Base-by-base conservation (phyloP, 2,797 vertebrate genomes). In the Sebastolobus altivelis region DNA sequence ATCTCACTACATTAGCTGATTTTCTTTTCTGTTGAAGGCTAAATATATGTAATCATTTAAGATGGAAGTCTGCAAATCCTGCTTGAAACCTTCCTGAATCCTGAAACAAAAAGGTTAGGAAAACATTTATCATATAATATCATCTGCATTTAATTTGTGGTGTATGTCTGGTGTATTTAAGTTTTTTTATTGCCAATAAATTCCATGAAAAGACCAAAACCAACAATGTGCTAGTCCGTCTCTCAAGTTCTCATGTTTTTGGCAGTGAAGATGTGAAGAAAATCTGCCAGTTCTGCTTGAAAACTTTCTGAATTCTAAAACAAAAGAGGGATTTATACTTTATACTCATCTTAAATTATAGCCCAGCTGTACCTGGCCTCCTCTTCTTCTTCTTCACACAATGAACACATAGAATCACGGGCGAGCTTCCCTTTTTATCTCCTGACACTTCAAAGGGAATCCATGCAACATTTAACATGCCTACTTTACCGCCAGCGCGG, bases 391-490 rank as follows among this genome's bases (percentile, higher is more conserved):
- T 65, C 65, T 8, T 22, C 74, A 35, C 76, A 86, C 83, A 76
- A 86, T 79, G 87, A 90, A 85, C 87, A 87, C 86, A 72, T 74
- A 60, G 81, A 84, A 89, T 74, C 86, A 70, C 40, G 13, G 56
- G 8, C 4, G 6, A 77, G 85, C 85, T 81, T 75, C 72, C 20
- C 84, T 79, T 93, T 92, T 92, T 86, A 91, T 94, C 91, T 88
- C 72, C 79, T 86, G 89, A 86, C 84, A 90, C 94, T 93, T 94
- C 89, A 94, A 94, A 94, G 89, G 59, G 85, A 90, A 91, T 80
- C 72, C 92, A 92, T 92, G 86, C 72, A 92, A 92, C 81, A 92
- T 91, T 88, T 31, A 91, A 77, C 71, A 61, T 33, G 75, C 77
- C 88, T 80, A n/a, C 83, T 86, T 81, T 81, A 84, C 85, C 89